Percentiles rank a stretch among this genome's conserved stretches.
Conservation (phyloP, 2,888 invertebrate species). For the Scaptomyza polygonia region DNA sequence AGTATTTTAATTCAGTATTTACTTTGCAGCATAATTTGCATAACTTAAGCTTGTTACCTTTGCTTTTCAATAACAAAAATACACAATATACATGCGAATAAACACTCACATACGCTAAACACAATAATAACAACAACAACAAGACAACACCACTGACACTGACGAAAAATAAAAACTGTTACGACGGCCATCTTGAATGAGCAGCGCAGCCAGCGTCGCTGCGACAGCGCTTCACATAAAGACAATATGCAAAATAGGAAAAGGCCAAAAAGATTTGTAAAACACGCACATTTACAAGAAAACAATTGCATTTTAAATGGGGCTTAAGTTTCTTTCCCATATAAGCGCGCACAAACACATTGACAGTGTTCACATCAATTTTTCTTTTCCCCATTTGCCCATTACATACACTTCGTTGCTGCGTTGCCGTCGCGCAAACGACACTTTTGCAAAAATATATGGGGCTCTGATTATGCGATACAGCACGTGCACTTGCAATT, state of each 20-base stretch:
- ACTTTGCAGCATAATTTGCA: conserved; percentile 59
- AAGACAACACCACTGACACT: conserved; percentile 61
- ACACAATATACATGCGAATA: conserved; percentile 26
- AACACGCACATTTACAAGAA: conserved; percentile 45
- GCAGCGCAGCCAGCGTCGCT: conserved; percentile 53
- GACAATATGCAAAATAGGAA: conserved; percentile 62
- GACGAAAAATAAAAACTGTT: conserved; percentile 80
- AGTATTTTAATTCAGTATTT: conserved; percentile 33
- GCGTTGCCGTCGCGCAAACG: conserved; percentile 45
- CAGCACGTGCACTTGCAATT: conserved; percentile 24
- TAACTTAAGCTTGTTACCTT: conserved; percentile 56
- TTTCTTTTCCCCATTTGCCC: conserved; percentile 54
- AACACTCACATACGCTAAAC: conserved; percentile 40
- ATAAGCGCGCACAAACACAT: conserved; percentile 60
- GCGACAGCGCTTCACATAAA: conserved; percentile 35
- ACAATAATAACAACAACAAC: conserved; percentile 67
- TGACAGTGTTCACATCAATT: conserved; percentile 44
- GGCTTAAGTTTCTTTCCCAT: conserved; percentile 40
- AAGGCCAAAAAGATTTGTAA: conserved; percentile 47
- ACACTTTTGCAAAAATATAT: conserved; percentile 45
- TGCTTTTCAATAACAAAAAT: conserved; percentile 66
- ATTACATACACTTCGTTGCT: conserved; percentile 59
- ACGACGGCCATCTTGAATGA: conserved; percentile 84
- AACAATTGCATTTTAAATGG: conserved; percentile 34
- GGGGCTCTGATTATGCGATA: conserved; percentile 18